A percentile compares a stretch with the other conserved stretches of the same genome.
phyloP scores from a whole-genome alignment of 2,888 invertebrate genomes.

The Paralinhomoeus sp. region DNA sequence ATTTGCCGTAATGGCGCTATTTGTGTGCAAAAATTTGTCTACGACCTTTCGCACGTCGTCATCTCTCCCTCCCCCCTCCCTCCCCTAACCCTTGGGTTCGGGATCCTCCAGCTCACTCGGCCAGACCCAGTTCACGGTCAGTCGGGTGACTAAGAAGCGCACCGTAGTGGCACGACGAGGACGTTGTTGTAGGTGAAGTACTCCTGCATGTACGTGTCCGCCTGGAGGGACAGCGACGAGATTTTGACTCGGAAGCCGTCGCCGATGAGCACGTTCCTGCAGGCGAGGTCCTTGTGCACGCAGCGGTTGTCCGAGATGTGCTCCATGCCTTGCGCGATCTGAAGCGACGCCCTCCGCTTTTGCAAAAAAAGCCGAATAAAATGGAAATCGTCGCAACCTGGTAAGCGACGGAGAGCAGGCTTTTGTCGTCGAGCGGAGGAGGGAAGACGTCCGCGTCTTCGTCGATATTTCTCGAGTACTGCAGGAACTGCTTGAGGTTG shows the following conservation, averaged over 20 bases:
- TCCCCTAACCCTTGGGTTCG: no score
- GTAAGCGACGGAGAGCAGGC: slow-evolving; percentile 29
- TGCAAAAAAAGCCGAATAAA: no score
- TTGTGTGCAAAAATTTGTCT: no score
- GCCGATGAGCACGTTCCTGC: slow-evolving; percentile 67
- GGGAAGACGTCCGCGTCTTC: slow-evolving; percentile 27
- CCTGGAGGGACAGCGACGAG: slow-evolving; percentile 1
- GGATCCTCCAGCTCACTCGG: no score
- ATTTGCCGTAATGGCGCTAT: no score
- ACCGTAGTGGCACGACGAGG: background rate
- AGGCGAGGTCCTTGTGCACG: slow-evolving; percentile 72
- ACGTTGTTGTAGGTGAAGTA: slow-evolving; percentile 57
- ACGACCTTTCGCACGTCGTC: no score
- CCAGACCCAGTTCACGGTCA: no score
- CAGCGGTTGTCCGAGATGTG: slow-evolving; percentile 48
- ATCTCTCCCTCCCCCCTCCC: no score
- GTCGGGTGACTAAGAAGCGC: no score
- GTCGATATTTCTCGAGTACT: slow-evolving; percentile 21
- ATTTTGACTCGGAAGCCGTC: slow-evolving; percentile 56
- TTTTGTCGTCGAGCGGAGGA: slow-evolving; percentile 36
- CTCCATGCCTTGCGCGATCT: slow-evolving; percentile 59
- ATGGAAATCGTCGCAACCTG: no score
- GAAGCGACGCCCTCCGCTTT: no score
- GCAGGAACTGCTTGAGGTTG: slow-evolving; percentile 52
- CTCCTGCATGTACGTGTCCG: slow-evolving; percentile 63